These are phyloP conservation scores for zebrafish (Danio rerio) DNA, from an alignment of 2,113 vertebrate genomes.

Conservation along the genomic window DNA sequence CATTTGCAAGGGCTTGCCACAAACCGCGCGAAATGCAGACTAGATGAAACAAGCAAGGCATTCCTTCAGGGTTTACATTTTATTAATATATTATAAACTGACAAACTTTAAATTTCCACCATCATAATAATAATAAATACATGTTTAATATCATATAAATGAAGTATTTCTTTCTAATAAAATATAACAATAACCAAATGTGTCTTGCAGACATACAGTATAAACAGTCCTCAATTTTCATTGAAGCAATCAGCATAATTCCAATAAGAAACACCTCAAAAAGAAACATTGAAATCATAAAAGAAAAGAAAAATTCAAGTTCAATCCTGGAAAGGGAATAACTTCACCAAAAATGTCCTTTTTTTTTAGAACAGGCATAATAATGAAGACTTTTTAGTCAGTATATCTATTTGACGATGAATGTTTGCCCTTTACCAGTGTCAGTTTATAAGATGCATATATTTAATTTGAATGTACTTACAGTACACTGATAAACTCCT, in stretches of 20 bases:
- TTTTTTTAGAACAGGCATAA: conserved; percentile 3
- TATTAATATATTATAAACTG: conserved; percentile 7
- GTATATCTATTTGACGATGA: neutral
- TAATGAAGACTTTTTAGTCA: conserved; percentile 6
- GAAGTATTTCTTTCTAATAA: neutral
- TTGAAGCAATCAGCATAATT: neutral
- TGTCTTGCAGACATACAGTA: neutral
- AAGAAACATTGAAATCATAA: neutral
- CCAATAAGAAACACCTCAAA: neutral
- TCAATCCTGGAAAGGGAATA: neutral
- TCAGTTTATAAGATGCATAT: neutral
- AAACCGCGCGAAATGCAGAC: conserved; percentile 41
- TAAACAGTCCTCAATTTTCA: neutral
- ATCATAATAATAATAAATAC: conserved; percentile 28
- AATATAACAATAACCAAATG: neutral
- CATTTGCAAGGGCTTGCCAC: conserved; percentile 65
- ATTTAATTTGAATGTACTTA: neutral
- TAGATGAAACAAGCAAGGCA: neutral
- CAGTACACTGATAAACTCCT: neutral
- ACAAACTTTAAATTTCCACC: neutral
- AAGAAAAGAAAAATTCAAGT: neutral
- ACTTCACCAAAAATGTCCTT: neutral
- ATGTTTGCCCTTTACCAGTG: neutral
- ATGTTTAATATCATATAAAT: neutral
- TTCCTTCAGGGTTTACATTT: neutral